Evolutionary conservation across 2,888 invertebrate species (phyloP), one percentile per base, ranked within the genome.

Genomic region (Spisula subtruncata): DNA sequence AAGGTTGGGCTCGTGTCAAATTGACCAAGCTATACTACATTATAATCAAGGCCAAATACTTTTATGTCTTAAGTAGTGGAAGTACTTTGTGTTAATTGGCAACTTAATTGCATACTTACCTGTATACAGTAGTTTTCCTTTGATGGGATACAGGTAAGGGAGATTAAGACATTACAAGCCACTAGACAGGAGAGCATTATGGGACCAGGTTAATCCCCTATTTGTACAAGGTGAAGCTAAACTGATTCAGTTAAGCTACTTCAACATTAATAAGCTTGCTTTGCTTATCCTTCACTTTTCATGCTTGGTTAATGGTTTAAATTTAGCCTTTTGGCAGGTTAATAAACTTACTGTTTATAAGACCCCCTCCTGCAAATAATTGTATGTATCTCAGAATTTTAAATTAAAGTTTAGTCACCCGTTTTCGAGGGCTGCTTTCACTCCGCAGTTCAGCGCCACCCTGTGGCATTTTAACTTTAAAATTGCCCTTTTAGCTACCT

Each of bases 61-160:
- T 75, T 32, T 75, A 10, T 14, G 32, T 75, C 16, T 32, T 75
- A 75, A 75, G 75, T 16, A 32, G 16, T 35, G 18, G 32, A 5
- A 5, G 25, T 75, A 75, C 75, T 75, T 75, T 16, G 75, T 75
- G 75, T 75, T 35, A 75, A 75, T 75, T 75, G 35, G 16, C 32
- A 35, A 75, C 75, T 75, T 35, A 75, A 75, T 75, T 75, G 35
- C 32, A 75, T 75, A 75, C 75, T 75, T 75, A 75, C 4, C 12
- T 35, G 25, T 75, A 25, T 75, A 75, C 32, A 10, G 18, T 35
- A 35, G 35, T 14, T 5, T 32, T 75, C 75, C 32, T 75, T 75
- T 75, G 75, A 75, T 75, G 32, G 32, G n/a, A 35, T 75, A 18
- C 32, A 32, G 29, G 32, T 71, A 32, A 1, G 2, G 41, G 35